Percentiles rank a stretch among this genome's conserved stretches.
These are phyloP conservation scores for Cebus imitator DNA, from an alignment of 2,113 vertebrate species.

Conservation along the genomic window DNA sequence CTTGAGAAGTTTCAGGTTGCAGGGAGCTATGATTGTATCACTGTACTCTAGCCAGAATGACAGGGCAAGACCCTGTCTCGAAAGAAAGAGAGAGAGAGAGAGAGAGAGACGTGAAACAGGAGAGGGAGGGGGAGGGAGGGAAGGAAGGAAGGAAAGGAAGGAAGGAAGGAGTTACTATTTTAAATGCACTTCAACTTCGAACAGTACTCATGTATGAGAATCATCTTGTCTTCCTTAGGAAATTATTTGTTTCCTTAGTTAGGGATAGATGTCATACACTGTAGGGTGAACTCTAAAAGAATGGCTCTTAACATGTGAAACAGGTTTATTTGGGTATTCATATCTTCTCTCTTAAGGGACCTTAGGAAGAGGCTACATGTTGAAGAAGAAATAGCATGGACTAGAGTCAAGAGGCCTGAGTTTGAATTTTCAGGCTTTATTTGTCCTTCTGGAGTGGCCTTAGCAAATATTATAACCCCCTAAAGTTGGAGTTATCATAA, in stretches of 20 bases:
- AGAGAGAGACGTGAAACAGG: too few species aligned
- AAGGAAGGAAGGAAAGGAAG: too few species aligned
- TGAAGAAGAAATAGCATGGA: not conserved
- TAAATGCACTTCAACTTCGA: not conserved
- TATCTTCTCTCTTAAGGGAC: not conserved
- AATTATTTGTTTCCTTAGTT: not conserved
- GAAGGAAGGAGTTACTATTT: not conserved
- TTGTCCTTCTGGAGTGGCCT: not conserved
- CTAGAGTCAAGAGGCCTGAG: not conserved
- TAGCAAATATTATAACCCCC: not conserved
- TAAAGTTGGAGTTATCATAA: not conserved
- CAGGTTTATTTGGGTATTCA: not conserved
- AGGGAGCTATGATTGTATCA: too few species aligned
- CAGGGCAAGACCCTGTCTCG: too few species aligned
- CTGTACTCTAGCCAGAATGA: too few species aligned
- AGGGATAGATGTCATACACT: not conserved
- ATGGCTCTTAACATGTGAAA: not conserved
- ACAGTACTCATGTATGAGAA: not conserved
- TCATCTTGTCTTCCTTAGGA: not conserved
- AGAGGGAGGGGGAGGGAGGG: too few species aligned
- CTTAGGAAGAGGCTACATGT: not conserved
- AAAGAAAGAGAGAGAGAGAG: too few species aligned
- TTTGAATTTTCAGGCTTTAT: not conserved
- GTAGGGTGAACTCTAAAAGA: not conserved
- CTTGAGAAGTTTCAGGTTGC: too few species aligned